Percentiles rank a stretch among this genome's conserved stretches.
Conservation (phyloP, 2,797 vertebrate species). For the Protonibea diacanthus region DNA sequence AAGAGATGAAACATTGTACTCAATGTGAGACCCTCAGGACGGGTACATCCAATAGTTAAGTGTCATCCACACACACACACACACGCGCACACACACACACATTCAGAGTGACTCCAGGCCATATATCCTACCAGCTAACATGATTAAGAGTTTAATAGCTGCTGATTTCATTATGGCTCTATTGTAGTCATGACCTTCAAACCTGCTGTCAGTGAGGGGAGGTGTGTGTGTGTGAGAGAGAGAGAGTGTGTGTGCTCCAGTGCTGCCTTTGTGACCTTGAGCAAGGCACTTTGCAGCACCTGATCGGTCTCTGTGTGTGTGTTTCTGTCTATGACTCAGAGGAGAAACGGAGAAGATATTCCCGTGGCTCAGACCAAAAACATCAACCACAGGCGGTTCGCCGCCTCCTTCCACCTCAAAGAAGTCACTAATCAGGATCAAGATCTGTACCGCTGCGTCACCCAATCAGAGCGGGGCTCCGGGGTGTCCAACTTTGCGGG, state of each 20-base stretch:
- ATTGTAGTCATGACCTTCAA: constrained; percentile 81
- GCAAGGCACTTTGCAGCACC: constrained; percentile 53
- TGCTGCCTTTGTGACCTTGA: constrained; percentile 65
- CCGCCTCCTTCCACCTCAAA: constrained; percentile 94
- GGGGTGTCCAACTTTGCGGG: constrained; percentile 98
- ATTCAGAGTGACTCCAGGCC: constrained; percentile 51
- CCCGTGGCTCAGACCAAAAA: constrained; percentile 96
- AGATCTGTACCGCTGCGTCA: constrained; percentile 97
- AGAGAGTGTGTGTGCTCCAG: constrained; percentile 5
- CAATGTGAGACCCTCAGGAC: constrained; percentile 33
- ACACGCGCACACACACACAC: constrained; percentile 24
- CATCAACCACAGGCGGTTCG: constrained; percentile 98
- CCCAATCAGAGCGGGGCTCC: constrained; percentile 96
- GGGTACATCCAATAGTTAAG: constrained; percentile 41
- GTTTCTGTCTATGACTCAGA: constrained; percentile 81
- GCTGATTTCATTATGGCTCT: constrained; percentile 79
- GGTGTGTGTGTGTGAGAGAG: not conserved
- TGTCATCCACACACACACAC: constrained; percentile 27
- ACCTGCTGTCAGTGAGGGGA: constrained; percentile 64
- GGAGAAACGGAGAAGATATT: constrained; percentile 96
- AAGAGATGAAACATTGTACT: constrained; percentile 16
- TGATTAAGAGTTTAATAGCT: constrained; percentile 82
- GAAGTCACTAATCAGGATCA: constrained; percentile 96
- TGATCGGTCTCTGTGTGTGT: constrained; percentile 36
- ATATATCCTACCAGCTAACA: constrained; percentile 70